Evolutionary conservation across 2,797 vertebrate genomes (phyloP).

Genomic region (Hyperoplus lanceolatus): DNA sequence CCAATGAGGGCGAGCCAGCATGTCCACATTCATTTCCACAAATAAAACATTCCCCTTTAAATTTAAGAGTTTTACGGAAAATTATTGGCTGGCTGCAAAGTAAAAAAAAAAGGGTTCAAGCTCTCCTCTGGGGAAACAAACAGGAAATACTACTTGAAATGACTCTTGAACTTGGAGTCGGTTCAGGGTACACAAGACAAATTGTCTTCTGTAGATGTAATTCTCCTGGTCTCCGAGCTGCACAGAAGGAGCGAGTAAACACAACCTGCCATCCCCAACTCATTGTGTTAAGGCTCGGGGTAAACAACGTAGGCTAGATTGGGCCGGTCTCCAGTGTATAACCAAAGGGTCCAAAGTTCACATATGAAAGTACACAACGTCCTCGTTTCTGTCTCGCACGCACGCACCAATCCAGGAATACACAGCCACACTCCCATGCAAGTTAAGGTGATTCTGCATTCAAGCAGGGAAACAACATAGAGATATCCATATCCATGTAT

Average conservation of each 20-base stretch:
- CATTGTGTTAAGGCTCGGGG: conserved; percentile 41
- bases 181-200: conserved; percentile 39
- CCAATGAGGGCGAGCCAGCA: too few species aligned
- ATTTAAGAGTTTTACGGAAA: background rate
- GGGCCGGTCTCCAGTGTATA: conserved; percentile 58
- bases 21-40: background rate
- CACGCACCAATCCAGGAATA: conserved; percentile 42
- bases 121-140: conserved; percentile 47
- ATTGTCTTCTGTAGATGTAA: conserved; percentile 30
- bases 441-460: conserved; percentile 38
- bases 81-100: background rate
- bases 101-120: conserved; percentile 13
- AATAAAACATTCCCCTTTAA: conserved; percentile 6
- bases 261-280: conserved; percentile 32
- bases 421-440: conserved; percentile 36
- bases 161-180: conserved; percentile 52
- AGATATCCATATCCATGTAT: conserved; percentile 4
- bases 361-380: conserved; percentile 49
- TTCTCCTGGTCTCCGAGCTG: conserved; percentile 49
- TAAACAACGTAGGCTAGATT: conserved; percentile 66
- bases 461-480: conserved; percentile 30
- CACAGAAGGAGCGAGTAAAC: conserved; percentile 55
- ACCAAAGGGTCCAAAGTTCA: conserved; percentile 78
- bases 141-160: conserved; percentile 63
- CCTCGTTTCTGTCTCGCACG: conserved; percentile 56